Evolutionary conservation across 1,140 invertebrate genomes (phyloP), one percentile per base, ranked within the genome.

Genomic region (Asobara japonica): DNA sequence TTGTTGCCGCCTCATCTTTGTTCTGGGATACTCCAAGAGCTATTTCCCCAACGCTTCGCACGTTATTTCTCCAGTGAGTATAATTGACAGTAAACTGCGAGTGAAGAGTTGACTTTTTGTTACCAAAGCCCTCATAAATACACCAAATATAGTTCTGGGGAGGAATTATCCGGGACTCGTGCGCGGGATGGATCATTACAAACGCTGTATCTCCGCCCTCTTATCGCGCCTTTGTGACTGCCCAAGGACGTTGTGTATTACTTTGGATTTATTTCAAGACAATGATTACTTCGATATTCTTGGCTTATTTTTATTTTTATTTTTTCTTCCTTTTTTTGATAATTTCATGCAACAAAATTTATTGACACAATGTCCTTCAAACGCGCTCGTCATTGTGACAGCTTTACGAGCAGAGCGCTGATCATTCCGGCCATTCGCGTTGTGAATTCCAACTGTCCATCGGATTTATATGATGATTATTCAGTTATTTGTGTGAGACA

Each of bases 1-100:
- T 60, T 76, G 79, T 81, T 81, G 77, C 51, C 78, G 69, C 75
- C 73, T 72, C 74, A 74, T 36, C 65, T 70, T 38, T 69, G 62
- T 77, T 73, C 75, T 74, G 71, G 74, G 62, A 76, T 66, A 67
- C 38, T 38, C 64, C 65, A 20, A 67, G 75, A 66, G 48, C 74
- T 69, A 66, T 77, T 77, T 75, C 73, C 72, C 76, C 73, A 74
- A 80, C 78, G 79, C 74, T 83, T 84, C 69, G 79, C 80, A 83
- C 80, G 75, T 81, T 69, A 73, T 73, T 73, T 65, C 71, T 56
- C 65, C 68, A 65, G 71, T 72, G 66, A 73, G 71, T 62, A 73
- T 73, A 73, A 73, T 73, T 73, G 71, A 62, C 66, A 29, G 16
- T 62, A 48, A 51, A 48, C 27, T 56, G 48, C 65, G 36, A 61